phyloP scores from a whole-genome alignment of 2,797 vertebrate species.

The Hephaestus fuliginosus region DNA sequence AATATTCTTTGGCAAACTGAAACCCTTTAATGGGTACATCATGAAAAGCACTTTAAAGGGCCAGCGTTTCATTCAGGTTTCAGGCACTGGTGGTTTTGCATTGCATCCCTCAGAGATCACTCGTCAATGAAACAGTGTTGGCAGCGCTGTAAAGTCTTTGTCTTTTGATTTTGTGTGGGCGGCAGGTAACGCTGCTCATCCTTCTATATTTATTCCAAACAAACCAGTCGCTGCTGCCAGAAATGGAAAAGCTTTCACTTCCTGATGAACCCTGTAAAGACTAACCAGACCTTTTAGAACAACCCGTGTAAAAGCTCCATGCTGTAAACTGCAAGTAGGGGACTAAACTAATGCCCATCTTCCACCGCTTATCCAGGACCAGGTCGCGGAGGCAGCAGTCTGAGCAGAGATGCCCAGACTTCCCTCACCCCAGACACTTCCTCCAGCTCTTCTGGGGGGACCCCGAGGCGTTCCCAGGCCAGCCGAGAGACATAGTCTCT shows the following conservation, averaged over 20 bases:
- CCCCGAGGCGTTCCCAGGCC: too few species aligned
- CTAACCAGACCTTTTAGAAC: constrained; percentile 43
- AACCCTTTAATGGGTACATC: background rate
- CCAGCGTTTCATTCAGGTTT: constrained; percentile 10
- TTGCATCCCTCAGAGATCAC: constrained; percentile 27
- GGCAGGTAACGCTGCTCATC: constrained; percentile 50
- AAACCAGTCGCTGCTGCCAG: constrained; percentile 52
- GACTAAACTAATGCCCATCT: constrained; percentile 8
- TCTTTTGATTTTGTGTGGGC: constrained; percentile 59
- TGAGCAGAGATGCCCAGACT: too few species aligned
- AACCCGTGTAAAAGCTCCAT: constrained; percentile 22
- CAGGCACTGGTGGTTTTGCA: background rate
- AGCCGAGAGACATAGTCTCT: too few species aligned
- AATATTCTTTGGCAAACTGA: constrained; percentile 15
- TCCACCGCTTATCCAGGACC: too few species aligned
- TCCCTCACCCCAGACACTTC: too few species aligned
- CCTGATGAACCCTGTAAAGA: constrained; percentile 47
- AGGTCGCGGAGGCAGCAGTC: too few species aligned
- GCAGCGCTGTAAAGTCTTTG: constrained; percentile 47
- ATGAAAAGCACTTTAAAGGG: background rate
- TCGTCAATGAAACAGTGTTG: constrained; percentile 52
- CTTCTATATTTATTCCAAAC: constrained; percentile 70
- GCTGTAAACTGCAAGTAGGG: background rate
- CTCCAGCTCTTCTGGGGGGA: too few species aligned
- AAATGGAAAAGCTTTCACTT: constrained; percentile 59